phyloP scores from a whole-genome alignment of 2,888 invertebrate species.

The Tenthredo distinguenda region DNA sequence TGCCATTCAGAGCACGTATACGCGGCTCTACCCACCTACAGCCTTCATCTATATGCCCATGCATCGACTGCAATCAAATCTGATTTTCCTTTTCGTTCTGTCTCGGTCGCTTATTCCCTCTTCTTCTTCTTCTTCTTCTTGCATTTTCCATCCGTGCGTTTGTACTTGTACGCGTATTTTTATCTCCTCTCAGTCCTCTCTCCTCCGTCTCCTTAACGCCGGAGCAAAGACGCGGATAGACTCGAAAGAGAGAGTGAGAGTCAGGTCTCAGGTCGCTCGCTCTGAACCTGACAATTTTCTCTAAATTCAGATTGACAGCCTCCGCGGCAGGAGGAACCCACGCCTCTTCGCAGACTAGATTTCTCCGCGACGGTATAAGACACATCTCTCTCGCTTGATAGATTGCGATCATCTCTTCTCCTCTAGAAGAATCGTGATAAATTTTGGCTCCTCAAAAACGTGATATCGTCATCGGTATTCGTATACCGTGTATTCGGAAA shows the following conservation, averaged over 20 bases:
- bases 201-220: background rate
- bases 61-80: slow-evolving; percentile 54
- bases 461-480: background rate
- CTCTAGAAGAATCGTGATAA: background rate
- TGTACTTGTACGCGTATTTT: background rate
- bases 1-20: slow-evolving; percentile 45
- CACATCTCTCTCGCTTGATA: background rate
- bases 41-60: slow-evolving; percentile 49
- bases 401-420: background rate
- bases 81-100: slow-evolving; percentile 47
- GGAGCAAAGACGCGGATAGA: background rate
- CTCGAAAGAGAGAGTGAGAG: background rate
- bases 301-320: slow-evolving; percentile 39
- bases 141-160: background rate
- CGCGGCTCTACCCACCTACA: slow-evolving; percentile 50
- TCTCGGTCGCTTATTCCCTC: background rate
- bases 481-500: background rate
- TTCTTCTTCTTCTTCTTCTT: background rate
- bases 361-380: background rate
- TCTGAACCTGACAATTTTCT: slow-evolving; percentile 43
- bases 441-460: background rate
- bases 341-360: background rate
- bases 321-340: background rate
- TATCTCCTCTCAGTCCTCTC: background rate
- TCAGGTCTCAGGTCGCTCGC: background rate